These are phyloP conservation scores for Gorsachius goisagi DNA, from an alignment of 2,113 vertebrate genomes.

Conservation along the genomic window DNA sequence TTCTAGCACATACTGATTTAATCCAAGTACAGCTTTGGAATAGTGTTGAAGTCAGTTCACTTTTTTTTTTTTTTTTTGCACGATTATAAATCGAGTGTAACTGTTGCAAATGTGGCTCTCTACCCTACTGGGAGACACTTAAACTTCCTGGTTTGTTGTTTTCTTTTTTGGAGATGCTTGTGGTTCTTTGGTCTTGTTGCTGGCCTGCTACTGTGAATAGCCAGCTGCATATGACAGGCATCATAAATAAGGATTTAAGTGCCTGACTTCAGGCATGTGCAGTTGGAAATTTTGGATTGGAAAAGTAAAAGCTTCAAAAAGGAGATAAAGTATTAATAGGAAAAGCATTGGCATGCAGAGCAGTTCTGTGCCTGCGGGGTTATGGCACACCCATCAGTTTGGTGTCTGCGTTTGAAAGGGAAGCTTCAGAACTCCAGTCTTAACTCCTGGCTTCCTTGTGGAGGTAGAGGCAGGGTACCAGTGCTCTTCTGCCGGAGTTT, in stretches of 20 bases:
- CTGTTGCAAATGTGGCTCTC: not conserved
- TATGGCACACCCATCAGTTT: not conserved
- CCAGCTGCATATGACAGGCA: not conserved
- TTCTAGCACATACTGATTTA: not conserved
- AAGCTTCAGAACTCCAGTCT: not conserved
- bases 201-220: not conserved
- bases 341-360: not conserved
- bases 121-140: not conserved
- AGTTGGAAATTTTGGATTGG: not conserved
- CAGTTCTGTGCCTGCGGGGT: not conserved
- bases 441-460: not conserved
- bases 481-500: not conserved
- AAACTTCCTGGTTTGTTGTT: not conserved
- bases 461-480: not conserved
- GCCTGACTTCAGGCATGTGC: not conserved
- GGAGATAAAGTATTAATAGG: constrained; percentile 16
- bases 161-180: not conserved
- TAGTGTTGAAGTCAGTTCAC: not conserved
- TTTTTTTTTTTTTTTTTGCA: not conserved
- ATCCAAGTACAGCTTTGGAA: not conserved
- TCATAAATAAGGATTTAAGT: not conserved
- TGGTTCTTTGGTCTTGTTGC: not conserved
- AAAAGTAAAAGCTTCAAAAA: constrained; percentile 29
- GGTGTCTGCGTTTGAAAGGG: not conserved
- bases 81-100: not conserved